Evolutionary conservation across 2,888 invertebrate genomes (phyloP).

Genomic region (Melitaea athalia): DNA sequence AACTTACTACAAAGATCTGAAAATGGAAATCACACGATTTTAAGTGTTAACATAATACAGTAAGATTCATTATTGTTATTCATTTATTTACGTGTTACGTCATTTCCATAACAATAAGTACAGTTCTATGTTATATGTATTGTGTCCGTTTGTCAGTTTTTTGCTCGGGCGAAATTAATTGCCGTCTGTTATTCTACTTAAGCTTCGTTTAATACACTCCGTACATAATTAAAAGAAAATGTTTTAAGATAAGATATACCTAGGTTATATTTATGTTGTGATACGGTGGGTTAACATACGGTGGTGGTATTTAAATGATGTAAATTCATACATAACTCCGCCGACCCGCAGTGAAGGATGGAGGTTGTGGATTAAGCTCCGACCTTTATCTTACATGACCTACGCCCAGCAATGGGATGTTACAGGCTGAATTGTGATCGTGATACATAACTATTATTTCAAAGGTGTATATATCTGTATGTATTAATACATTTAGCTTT

Average conservation of each 20-base stretch:
- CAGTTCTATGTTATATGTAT: constrained; percentile 29
- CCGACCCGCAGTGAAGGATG: too few species aligned
- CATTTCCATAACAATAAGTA: not conserved
- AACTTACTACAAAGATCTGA: not conserved
- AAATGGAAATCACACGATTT: constrained; percentile 1
- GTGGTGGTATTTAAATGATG: too few species aligned
- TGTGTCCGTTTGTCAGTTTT: constrained; percentile 40
- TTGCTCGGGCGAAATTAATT: constrained; percentile 40
- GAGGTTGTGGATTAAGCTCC: too few species aligned
- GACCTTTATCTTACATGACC: too few species aligned
- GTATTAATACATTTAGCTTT: too few species aligned
- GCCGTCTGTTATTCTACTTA: constrained; percentile 33
- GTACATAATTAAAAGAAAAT: not conserved
- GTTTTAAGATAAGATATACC: not conserved
- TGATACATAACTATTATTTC: too few species aligned
- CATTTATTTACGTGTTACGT: not conserved
- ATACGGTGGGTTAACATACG: too few species aligned
- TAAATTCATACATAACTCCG: too few species aligned
- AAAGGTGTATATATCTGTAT: too few species aligned
- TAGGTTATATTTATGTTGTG: too few species aligned
- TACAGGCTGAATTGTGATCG: too few species aligned
- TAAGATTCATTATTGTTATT: not conserved
- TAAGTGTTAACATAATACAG: not conserved
- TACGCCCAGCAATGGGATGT: too few species aligned
- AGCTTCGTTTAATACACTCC: constrained; percentile 9